Base-by-base conservation (phyloP, 2,888 invertebrate species). In the Incurvaria masculella region DNA sequence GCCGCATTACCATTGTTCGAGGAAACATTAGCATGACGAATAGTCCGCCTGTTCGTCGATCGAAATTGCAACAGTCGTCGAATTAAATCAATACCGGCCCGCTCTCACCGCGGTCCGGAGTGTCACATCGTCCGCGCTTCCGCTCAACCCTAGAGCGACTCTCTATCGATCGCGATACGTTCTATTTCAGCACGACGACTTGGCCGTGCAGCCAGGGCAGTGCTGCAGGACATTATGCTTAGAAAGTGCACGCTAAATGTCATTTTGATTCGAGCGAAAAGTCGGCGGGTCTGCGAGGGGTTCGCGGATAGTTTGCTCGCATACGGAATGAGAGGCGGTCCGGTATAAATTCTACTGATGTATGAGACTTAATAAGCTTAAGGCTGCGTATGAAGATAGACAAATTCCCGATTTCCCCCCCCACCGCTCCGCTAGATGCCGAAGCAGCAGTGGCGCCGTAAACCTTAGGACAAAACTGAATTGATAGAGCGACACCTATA, bases 301-400 rank as follows among this genome's bases (percentile, higher is more conserved):
- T n/a, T n/a, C 6, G 33, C 11, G 14, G 4, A 33, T 8, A 33
- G 33, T 8, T 33, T 33, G 14, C 33, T 33, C 14, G 33, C 19
- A 42, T 21, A 23, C 44, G 21, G 23, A 44, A n/a, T 18, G 44
- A 43, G 38, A 42, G 42, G 47, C 47, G 47, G 42, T 19, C 23
- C 42, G 44, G 26, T 46, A 47, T 51, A 51, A 51, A 49, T 49
- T 47, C 38, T 33, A 5, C 39, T 57, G 55, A 58, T 57, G 54
- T 50, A 55, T 52, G 51, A 56, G 52, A 53, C 55, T 57, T 58
- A 60, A 56, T 57, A 59, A 57, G 56, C 57, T 53, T 55, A 55
- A n/a, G n/a, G n/a, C n/a, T n/a, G n/a, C n/a, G n/a, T n/a, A n/a
- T n/a, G n/a, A n/a, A n/a, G n/a, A n/a, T n/a, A n/a, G n/a, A n/a